Base-by-base conservation (phyloP, 2,888 invertebrate genomes). In the Chrysotoxum bicinctum region DNA sequence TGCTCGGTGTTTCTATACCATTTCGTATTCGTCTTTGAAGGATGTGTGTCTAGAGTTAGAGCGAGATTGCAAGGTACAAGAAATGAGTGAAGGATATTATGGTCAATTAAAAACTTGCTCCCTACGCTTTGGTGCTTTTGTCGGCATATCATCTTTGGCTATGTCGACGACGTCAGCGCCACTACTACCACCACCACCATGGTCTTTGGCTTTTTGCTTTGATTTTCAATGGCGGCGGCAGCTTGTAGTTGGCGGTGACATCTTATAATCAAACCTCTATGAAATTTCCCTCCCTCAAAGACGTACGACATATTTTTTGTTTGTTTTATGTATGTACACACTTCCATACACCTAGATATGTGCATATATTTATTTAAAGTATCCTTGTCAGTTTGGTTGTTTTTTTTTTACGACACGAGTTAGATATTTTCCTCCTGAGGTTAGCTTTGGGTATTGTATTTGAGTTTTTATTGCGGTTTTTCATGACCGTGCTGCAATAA, bases 81-180 rank as follows among this genome's bases (percentile, higher is more conserved):
- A 21, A 21, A 21, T 21, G 54, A 26, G 26, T 70, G 50, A 66
- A 66, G 45, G 52, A 76, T 35, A 66, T 85, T 69, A 77, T 81
- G 76, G 85, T 81, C 85, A 85, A 77, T 85, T 81, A 85, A 81
- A 70, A 77, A 72, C 56, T 72, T 80, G 40, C 68, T 69, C 56
- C 35, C 62, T 54, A 50, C 50, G 45, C 72, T 66, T 58, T 68
- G 70, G 58, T 70, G 64, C 21, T 30, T 43, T 62, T 43, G 43
- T 43, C 43, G 43, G n/a, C 62, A 19, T 58, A 6, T 3, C 12
- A 6, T 19, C 32, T 32, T 16, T 56, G 30, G 54, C 30, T 5
- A 19, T 35, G 56, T 45, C 48, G 14, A 0, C 21, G 48, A 4
- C 48, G 26, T 1, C 8, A 14, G 7, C n/a, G n/a, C 8, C 7